Evolutionary conservation across 2,113 vertebrate species (phyloP), one percentile per base, ranked within the genome.

Genomic region (Mola mola): DNA sequence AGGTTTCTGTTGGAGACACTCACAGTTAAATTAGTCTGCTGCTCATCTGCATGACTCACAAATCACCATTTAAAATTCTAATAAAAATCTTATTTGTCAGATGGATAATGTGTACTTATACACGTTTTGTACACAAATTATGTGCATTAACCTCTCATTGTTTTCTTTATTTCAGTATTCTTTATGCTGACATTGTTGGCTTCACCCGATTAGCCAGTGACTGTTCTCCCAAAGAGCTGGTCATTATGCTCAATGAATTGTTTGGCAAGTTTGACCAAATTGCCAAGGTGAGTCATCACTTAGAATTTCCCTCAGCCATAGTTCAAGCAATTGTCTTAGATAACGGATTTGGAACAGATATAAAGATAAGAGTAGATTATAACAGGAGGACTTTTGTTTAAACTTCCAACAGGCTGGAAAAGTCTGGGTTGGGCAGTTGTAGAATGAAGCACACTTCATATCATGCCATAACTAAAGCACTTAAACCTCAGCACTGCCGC

Each of bases 211-310:
- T 99, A 84, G 97, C 97, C 85, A 99, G 97, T 8, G 97, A 98
- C 82, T 99, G 97, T 81, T 98, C 97, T 52, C 97, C 97, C 15
- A 98, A 98, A 70, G 97, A 99, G 51, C 85, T 99, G 6, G 97
- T 99, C 29, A 93, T 98, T 60, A 95, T 98, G 93, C 90, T 99
- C 65, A 99, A 99, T 6, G 96, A 99, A 31, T 91, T 99, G 47
- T 99, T 99, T 46, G 97, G 97, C 4, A 99, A 98, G 78, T 99
- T 98, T 73, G 97, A 99, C 88, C 97, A 99, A 90, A 99, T 99
- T 42, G 97, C 97, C 56, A 98, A 99, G 94, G 97, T 98, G 79
- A 84, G 90, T 69, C 33, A 34, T 57, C 22, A 31, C 16, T 41
- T 34, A 13, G 1, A 46, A 4, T 50, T 24, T 20, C 2, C 4